A percentile compares a stretch with the other conserved stretches of the same genome.
Conservation (phyloP, 2,797 vertebrate genomes). For the Phalanger gymnotis region DNA sequence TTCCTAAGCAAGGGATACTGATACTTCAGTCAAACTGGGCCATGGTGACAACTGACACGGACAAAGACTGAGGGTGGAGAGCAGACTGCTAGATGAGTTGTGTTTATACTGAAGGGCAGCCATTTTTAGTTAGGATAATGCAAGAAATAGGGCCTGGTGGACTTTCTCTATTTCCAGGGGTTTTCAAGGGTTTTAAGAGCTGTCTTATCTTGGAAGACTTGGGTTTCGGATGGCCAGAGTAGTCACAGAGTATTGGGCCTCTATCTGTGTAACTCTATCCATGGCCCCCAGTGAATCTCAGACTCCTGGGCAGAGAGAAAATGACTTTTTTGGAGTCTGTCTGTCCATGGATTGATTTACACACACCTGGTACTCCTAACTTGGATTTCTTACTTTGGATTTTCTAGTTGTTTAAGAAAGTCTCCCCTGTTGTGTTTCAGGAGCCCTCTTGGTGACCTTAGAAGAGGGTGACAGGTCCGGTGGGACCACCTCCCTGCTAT, state of each 20-base stretch:
- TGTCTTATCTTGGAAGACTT: constrained; percentile 57
- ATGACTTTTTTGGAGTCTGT: constrained; percentile 64
- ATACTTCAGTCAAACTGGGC: not conserved
- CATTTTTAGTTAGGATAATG: not conserved
- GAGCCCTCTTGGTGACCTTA: not conserved
- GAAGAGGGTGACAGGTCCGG: not conserved
- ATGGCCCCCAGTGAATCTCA: constrained; percentile 58
- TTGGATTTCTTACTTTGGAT: constrained; percentile 65
- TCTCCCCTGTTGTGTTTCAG: not conserved
- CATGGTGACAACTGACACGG: rapidly evolving
- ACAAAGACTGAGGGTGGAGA: not conserved
- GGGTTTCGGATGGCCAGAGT: constrained; percentile 62
- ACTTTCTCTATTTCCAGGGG: constrained; percentile 49
- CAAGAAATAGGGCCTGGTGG: constrained; percentile 29
- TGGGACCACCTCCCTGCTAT: not conserved
- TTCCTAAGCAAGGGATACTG: constrained; percentile 22
- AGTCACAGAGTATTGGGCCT: constrained; percentile 58
- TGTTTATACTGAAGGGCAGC: not conserved
- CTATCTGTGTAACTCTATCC: constrained; percentile 56
- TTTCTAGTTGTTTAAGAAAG: constrained; percentile 28
- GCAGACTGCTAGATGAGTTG: not conserved
- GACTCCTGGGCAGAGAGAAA: constrained; percentile 71
- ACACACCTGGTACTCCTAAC: constrained; percentile 37
- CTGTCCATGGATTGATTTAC: constrained; percentile 72
- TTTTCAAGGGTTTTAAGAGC: constrained; percentile 60